Base-by-base conservation (phyloP, 2,797 vertebrate species). In the Crossoptilon crossoptilon region DNA sequence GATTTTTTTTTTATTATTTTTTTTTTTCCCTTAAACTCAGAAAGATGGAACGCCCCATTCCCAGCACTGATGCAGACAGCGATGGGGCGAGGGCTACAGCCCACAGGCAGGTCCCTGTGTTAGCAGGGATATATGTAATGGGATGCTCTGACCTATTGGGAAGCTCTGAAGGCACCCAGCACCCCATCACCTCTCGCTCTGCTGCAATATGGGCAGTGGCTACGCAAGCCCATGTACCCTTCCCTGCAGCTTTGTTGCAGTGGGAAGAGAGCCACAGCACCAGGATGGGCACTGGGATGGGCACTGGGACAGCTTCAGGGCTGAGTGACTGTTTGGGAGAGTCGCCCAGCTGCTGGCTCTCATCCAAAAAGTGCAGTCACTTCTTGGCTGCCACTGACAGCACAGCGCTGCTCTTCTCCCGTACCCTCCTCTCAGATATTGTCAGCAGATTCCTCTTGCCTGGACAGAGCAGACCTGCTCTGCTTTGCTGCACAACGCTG, bases 21-120 rank as follows among this genome's bases (percentile, higher is more conserved):
- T 59, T 87, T 90, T 95, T 94, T 29, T 35, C 35, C 51, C 27
- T 85, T 33, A 41, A 93, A 75, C 94, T 88, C 62, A 80, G 71
- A 83, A 79, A 88, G 91, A 94, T 51, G 79, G 71, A 95, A 96
- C 53, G 22, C 90, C 92, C 81, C 51, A 1, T 91, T 91, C 91
- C 84, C 51, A 53, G 51, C 51, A 53, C 51, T 53, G 51, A 29
- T 19, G 60, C 60, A 41, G 60, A 27, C 37, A 12, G 37, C 37
- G 8, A 7, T 0, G 23, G 22, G 33, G 58, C 1, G 23, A 37
- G 33, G 33, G 59, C 59, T 58, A n/a, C n/a, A 33, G n/a, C 21
- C 56, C 59, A 39, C 15, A 10, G 26, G 51, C 51, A 17, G 60
- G 59, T 19, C 39, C 27, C 62, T 21, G 62, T 29, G 18, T 21